A percentile compares a stretch with the other conserved stretches of the same genome.
phyloP scores from a whole-genome alignment of 1,140 invertebrate genomes.

The Acyrthosiphon pisum region DNA sequence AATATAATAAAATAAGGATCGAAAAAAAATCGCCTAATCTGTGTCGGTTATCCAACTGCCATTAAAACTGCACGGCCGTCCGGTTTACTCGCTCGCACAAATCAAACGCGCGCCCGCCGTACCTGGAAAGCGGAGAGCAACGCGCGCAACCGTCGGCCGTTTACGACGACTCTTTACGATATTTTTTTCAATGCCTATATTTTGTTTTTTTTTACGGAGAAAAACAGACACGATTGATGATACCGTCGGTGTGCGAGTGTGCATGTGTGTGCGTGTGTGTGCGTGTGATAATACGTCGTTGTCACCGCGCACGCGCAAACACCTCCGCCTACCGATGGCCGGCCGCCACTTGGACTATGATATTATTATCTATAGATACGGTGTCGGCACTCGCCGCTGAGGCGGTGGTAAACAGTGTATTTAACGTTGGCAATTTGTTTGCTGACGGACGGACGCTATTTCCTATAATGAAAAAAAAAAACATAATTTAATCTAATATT shows the following conservation, averaged over 20 bases:
- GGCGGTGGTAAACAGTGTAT: slow-evolving; percentile 6
- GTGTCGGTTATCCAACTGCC: background rate
- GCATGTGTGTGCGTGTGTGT: background rate
- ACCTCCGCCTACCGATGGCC: background rate
- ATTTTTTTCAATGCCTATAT: slow-evolving; percentile 19
- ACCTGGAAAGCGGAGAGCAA: background rate
- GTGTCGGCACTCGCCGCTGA: background rate
- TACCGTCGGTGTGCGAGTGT: background rate
- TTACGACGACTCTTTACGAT: background rate
- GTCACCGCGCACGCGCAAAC: background rate
- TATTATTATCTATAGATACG: slow-evolving; percentile 15
- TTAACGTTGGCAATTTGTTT: background rate
- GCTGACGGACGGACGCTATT: background rate
- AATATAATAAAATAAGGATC: background rate
- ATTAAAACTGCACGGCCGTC: background rate
- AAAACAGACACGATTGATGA: background rate
- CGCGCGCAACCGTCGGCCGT: background rate
- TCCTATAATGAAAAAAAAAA: background rate
- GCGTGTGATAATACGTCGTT: slow-evolving; percentile 16
- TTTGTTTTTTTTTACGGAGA: background rate
- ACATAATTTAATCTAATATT: slow-evolving; percentile 16
- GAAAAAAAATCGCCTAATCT: background rate
- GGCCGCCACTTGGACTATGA: background rate
- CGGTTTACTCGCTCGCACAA: background rate
- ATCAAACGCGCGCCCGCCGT: background rate